Conservation (phyloP, 2,113 vertebrate genomes). For the Rhinoptilus africanus region DNA sequence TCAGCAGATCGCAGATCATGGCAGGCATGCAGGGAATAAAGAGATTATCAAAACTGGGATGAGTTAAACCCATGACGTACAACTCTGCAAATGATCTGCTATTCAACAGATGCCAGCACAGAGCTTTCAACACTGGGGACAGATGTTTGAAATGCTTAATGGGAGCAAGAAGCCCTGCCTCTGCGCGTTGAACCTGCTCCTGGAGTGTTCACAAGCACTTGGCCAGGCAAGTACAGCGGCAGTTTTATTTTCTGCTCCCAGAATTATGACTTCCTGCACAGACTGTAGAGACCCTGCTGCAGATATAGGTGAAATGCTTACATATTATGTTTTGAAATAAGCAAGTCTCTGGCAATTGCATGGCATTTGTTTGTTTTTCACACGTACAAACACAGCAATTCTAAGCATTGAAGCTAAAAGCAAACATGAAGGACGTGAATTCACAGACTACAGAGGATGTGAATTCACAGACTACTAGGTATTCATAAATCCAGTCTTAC, state of each 20-base stretch:
- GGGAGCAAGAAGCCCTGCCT: neutral
- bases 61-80: neutral
- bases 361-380: neutral
- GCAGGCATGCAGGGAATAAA: constrained; percentile 12
- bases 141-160: constrained; percentile 11
- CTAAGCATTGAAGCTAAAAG: neutral
- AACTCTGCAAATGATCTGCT: neutral
- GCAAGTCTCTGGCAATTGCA: neutral
- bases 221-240: neutral
- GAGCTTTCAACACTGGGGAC: neutral
- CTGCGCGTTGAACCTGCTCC: neutral
- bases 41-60: constrained; percentile 17
- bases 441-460: neutral
- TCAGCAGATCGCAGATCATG: constrained; percentile 8
- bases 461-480: neutral
- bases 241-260: neutral
- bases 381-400: neutral
- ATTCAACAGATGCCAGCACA: neutral
- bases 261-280: neutral
- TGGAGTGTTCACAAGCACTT: neutral
- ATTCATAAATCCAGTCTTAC: neutral
- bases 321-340: neutral
- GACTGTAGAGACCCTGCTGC: neutral
- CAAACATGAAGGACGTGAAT: neutral
- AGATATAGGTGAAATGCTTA: neutral